phyloP scores from a whole-genome alignment of 2,888 invertebrate genomes.

The Xylophagus ater region DNA sequence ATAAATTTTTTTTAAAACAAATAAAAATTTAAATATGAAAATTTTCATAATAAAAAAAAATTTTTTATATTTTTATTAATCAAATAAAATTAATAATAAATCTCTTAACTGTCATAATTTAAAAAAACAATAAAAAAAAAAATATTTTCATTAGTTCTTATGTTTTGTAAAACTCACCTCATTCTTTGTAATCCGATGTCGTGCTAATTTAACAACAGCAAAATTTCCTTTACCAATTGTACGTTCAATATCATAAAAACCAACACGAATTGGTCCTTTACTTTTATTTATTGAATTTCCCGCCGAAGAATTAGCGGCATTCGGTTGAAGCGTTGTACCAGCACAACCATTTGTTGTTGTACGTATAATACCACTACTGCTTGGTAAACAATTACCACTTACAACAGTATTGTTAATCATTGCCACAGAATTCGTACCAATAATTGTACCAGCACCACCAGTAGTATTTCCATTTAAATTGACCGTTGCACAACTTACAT shows the following conservation, averaged over 20 bases:
- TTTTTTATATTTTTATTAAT: neutral
- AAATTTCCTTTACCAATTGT: slow-evolving; percentile 99
- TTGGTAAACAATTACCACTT: neutral
- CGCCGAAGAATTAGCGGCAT: neutral
- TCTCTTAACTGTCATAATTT: too few relatives aligned
- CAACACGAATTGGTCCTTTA: slow-evolving; percentile 74
- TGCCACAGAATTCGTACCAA: too few relatives aligned
- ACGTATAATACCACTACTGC: slow-evolving; percentile 7
- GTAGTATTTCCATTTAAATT: slow-evolving; percentile 9
- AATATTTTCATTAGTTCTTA: too few relatives aligned
- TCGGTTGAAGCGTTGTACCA: slow-evolving; percentile 6
- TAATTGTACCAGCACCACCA: neutral
- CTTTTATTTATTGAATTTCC: too few relatives aligned
- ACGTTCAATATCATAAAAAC: slow-evolving; percentile 94
- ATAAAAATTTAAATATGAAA: too few relatives aligned
- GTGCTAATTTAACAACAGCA: slow-evolving; percentile 95
- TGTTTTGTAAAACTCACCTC: slow-evolving; percentile 74
- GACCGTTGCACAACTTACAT: slow-evolving; percentile 11
- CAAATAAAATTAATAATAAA: neutral
- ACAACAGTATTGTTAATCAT: too few relatives aligned
- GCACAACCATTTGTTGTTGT: slow-evolving; percentile 18
- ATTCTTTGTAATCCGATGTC: slow-evolving; percentile 95
- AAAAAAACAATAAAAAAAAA: too few relatives aligned
- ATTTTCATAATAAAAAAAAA: too few relatives aligned
- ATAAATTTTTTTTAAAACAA: too few relatives aligned